Base-by-base conservation (phyloP, 2,113 vertebrate species). In the Syngnathus floridae region DNA sequence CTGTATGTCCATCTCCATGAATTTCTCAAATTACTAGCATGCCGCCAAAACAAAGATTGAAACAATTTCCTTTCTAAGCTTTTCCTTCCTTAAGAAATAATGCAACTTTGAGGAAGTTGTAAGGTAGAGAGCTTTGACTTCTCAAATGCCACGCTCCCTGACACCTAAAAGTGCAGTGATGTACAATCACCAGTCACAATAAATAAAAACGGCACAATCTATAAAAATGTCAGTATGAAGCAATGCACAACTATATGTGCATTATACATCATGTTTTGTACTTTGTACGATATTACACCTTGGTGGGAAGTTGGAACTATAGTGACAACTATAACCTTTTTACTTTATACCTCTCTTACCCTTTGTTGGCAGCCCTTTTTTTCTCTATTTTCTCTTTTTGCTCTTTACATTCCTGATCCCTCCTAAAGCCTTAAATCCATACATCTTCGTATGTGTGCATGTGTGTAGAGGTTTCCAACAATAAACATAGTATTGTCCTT, bases 331-430 rank as follows among this genome's bases (percentile, higher is more conserved):
- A 17, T 35, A 31, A 2, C 73, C 69, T 61, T 51, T 54, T 64
- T 37, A 56, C 35, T 67, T 73, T 49, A 63, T 51, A 57, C 26
- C 12, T 70, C 45, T 48, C 16, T 48, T 48, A 48, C 37, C 62
- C 64, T 71, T 68, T 68, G 43, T 62, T 64, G 36, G 61, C 72
- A 72, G 71, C 67, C 31, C 35, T 65, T 64, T 64, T 31, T 63
- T 64, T 73, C 70, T 75, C 60, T 71, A 61, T 72, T 72, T 78
- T 66, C 56, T 68, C 62, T 65, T 56, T 76, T 80, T 71, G 72
- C 69, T 40, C 51, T 78, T 72, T 79, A 80, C 72, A 87, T 87
- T 85, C 75, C 75, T 79, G 77, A 79, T 67, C 75, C 74, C 66
- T 70, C 64, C 46, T 49, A 6, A 55, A 9, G 77, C 72, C 70